Base-by-base conservation (phyloP, 1,140 invertebrate species). In the Saccostrea echinata region DNA sequence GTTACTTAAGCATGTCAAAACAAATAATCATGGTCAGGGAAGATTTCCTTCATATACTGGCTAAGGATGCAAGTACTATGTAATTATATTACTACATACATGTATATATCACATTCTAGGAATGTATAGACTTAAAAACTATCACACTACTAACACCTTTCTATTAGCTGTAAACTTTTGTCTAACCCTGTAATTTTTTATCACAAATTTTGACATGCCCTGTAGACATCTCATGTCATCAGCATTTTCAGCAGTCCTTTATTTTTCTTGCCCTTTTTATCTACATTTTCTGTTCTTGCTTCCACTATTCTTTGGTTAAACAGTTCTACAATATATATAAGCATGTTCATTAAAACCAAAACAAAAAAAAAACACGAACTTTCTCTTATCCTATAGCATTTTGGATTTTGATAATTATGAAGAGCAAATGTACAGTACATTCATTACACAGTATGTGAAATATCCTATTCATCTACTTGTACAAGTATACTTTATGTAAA, bases 201-300 rank as follows among this genome's bases (percentile, higher is more conserved):
- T 27, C 24, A 24, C 24, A 27, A 76, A 12, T 76, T 30, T 76
- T 33, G 30, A 76, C 68, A 76, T 13, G 16, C 16, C 68, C 24
- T 33, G 30, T 76, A n/a, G 55, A 61, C 55, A 27, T 76, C 68
- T 76, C 27, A 76, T 16, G 68, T 27, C 30, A 30, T 76, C 30
- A 76, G 27, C 27, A 76, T 76, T 76, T 76, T 76, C 30, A 76
- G 1, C 13, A 76, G 30, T 76, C 68, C 68, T 76, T 76, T 76
- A 76, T 76, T 76, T 30, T 76, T 76, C 11, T 76, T 76, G 24
- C 27, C 68, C 68, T 76, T 76, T 18, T 76, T 76, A 33, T 76
- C 68, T 27, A 30, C 12, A 27, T 30, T 76, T 76, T 76, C 68
- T 30, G 24, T 27, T 76, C 30, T 76, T 76, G 68, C 68, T 13